Conservation (phyloP, 2,888 invertebrate genomes). For the Epiblema foenella region DNA sequence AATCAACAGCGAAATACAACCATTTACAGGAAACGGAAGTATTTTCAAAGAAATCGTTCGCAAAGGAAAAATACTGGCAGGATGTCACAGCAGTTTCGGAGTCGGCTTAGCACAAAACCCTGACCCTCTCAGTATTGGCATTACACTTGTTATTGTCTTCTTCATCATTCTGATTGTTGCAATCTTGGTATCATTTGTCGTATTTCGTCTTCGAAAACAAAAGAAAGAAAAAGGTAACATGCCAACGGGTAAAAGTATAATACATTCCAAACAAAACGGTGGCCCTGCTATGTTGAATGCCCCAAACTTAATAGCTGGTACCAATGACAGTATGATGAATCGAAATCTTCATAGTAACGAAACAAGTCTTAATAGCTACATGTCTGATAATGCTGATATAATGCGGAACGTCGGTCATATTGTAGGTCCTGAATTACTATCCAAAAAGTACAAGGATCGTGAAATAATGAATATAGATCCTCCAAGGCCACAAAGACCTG, state of each 20-base stretch:
- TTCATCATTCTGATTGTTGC: slow-evolving; percentile 95
- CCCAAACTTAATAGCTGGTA: slow-evolving; percentile 87
- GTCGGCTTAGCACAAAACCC: slow-evolving; percentile 91
- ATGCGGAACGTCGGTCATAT: slow-evolving; percentile 91
- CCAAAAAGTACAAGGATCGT: slow-evolving; percentile 95
- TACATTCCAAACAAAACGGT: slow-evolving; percentile 91
- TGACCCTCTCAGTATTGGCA: slow-evolving; percentile 95
- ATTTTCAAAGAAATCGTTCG: slow-evolving; percentile 89
- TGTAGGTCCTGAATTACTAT: slow-evolving; percentile 93
- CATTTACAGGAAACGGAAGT: slow-evolving; percentile 94
- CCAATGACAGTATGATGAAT: slow-evolving; percentile 88
- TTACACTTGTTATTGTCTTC: slow-evolving; percentile 96
- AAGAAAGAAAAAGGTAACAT: slow-evolving; percentile 93
- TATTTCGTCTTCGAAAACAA: slow-evolving; percentile 94
- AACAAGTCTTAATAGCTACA: slow-evolving; percentile 88
- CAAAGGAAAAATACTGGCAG: slow-evolving; percentile 89
- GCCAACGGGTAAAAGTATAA: slow-evolving; percentile 86
- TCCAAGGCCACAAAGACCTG: slow-evolving; percentile 93
- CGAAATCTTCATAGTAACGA: slow-evolving; percentile 89
- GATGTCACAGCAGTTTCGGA: slow-evolving; percentile 91
- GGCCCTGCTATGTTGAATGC: slow-evolving; percentile 88
- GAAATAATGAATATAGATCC: slow-evolving; percentile 90
- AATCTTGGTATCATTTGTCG: slow-evolving; percentile 95
- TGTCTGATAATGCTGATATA: slow-evolving; percentile 89
- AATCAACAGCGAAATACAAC: slow-evolving; percentile 95